phyloP scores from a whole-genome alignment of 23 tunicate genomes.

The Styela plicata region DNA sequence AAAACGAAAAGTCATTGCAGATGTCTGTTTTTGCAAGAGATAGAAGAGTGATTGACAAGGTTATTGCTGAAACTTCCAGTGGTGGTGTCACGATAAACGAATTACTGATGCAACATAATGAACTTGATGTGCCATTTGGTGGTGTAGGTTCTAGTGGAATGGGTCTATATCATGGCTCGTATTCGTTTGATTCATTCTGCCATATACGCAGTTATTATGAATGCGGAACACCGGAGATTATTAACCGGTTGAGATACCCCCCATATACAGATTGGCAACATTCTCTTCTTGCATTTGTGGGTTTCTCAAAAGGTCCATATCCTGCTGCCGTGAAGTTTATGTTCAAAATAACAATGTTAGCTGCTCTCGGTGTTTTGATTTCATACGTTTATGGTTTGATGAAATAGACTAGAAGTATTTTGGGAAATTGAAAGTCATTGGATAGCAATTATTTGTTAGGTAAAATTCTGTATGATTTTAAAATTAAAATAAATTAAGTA shows the following conservation, averaged over 20 bases:
- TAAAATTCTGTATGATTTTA: no score
- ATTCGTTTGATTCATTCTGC: slow-evolving; percentile 54
- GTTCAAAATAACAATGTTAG: neutral
- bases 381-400: slow-evolving; percentile 13
- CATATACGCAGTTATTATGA: slow-evolving; percentile 42
- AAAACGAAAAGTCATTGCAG: slow-evolving; percentile 56
- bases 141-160: slow-evolving; percentile 79
- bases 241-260: slow-evolving; percentile 42
- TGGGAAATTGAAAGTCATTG: no score
- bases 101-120: slow-evolving; percentile 43
- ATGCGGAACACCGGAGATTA: slow-evolving; percentile 53
- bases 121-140: slow-evolving; percentile 69
- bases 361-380: neutral
- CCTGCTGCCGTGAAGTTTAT: neutral
- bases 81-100: slow-evolving; percentile 86
- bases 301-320: slow-evolving; percentile 4
- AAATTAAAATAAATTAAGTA: no score
- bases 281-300: neutral
- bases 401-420: no score
- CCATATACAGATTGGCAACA: slow-evolving; percentile 48
- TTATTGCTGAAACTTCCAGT: slow-evolving; percentile 32
- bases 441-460: no score
- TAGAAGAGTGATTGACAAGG: slow-evolving; percentile 39
- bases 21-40: slow-evolving; percentile 61
- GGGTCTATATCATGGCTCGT: slow-evolving; percentile 82